These are phyloP conservation scores for Homarus americanus DNA, from an alignment of 1,140 invertebrate species.

Conservation along the genomic window DNA sequence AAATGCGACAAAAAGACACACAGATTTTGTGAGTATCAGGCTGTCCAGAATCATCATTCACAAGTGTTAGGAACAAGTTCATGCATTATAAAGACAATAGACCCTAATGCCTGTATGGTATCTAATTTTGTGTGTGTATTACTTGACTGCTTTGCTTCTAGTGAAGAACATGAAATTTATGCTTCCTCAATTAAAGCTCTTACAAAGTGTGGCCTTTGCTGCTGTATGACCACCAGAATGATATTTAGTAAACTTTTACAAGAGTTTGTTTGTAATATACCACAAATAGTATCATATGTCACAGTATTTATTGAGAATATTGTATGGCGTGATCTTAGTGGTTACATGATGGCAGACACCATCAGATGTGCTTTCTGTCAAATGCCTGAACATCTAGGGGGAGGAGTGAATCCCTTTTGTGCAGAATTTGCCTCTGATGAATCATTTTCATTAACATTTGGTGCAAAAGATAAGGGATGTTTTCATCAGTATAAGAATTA, in stretches of 20 bases:
- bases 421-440: slow-evolving; percentile 48
- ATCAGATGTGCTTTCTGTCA: slow-evolving; percentile 52
- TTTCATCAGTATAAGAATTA: slow-evolving; percentile 14
- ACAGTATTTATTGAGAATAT: slow-evolving; percentile 55
- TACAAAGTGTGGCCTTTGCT: slow-evolving; percentile 57
- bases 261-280: background rate
- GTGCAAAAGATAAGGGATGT: background rate
- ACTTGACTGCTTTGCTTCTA: slow-evolving; percentile 45
- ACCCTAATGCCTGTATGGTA: slow-evolving; percentile 55
- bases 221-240: slow-evolving; percentile 50
- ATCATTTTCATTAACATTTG: slow-evolving; percentile 44
- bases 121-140: slow-evolving; percentile 53
- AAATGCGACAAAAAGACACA: slow-evolving; percentile 65
- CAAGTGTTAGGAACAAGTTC: slow-evolving; percentile 46
- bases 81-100: slow-evolving; percentile 22
- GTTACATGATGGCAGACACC: slow-evolving; percentile 18
- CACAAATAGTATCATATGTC: slow-evolving; percentile 25
- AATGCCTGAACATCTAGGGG: slow-evolving; percentile 17
- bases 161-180: slow-evolving; percentile 34
- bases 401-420: slow-evolving; percentile 1
- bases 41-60: slow-evolving; percentile 48
- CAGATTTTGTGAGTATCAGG: slow-evolving; percentile 58
- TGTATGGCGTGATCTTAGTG: slow-evolving; percentile 59
- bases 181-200: slow-evolving; percentile 14
- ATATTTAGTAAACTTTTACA: slow-evolving; percentile 41